phyloP scores from a whole-genome alignment of 2,888 invertebrate genomes.

The Drosophila mayaguana region DNA sequence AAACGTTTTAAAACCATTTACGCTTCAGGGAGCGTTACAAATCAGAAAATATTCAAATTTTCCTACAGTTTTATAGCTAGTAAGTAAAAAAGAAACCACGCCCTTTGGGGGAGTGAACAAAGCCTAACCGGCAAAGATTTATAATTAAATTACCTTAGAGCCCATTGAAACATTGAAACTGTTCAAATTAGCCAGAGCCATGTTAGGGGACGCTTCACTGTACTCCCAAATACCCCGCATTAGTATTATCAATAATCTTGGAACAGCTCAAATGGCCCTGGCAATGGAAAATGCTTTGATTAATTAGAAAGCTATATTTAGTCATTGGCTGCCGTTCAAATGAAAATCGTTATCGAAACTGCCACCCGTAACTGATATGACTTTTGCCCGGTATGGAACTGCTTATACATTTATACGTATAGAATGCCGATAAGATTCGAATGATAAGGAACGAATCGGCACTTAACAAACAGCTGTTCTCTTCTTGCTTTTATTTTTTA shows the following conservation, averaged over 20 bases:
- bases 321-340: slow-evolving; percentile 6
- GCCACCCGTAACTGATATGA: slow-evolving; percentile 16
- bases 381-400: slow-evolving; percentile 6
- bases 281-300: slow-evolving; percentile 11
- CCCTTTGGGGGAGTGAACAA: too few species aligned
- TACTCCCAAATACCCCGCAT: too few species aligned
- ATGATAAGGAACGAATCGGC: slow-evolving; percentile 40
- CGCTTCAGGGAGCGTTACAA: neutral
- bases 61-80: neutral
- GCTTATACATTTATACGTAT: neutral
- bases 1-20: too few species aligned
- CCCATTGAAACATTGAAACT: neutral
- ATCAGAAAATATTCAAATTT: neutral
- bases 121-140: too few species aligned
- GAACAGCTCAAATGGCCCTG: neutral
- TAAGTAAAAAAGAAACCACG: too few species aligned
- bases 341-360: slow-evolving; percentile 25
- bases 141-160: too few species aligned
- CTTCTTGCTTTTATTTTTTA: neutral
- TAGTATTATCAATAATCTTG: neutral
- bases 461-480: slow-evolving; percentile 49
- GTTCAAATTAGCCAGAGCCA: neutral
- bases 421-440: slow-evolving; percentile 40
- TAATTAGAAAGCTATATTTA: slow-evolving; percentile 1
- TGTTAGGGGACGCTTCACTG: neutral